Conservation (phyloP, 2,888 invertebrate species). For the Copidosoma aretas region DNA sequence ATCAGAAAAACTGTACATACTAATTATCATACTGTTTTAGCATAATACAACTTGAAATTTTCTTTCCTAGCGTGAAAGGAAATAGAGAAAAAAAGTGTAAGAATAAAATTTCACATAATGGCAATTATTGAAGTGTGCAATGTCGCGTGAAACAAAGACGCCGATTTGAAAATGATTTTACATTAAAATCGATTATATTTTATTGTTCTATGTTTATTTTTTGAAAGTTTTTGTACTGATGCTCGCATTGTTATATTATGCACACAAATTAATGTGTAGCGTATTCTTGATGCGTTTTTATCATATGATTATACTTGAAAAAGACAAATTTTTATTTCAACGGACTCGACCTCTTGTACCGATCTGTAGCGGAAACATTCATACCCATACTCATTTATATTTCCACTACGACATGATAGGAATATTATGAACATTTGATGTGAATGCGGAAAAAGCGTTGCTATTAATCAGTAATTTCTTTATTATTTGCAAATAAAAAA, state of each 20-base stretch:
- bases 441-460: conserved; percentile 18
- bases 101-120: neutral
- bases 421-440: neutral
- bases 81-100: conserved; percentile 29
- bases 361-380: neutral
- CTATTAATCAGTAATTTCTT: conserved; percentile 34
- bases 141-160: conserved; percentile 21
- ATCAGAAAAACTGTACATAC: conserved; percentile 40
- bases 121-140: conserved; percentile 36
- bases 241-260: neutral
- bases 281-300: conserved; percentile 31
- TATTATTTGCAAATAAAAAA: conserved; percentile 24
- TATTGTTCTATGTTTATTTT: conserved; percentile 27
- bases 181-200: conserved; percentile 39
- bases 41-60: conserved; percentile 31
- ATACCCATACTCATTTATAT: neutral
- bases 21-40: conserved; percentile 36
- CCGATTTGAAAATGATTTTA: conserved; percentile 35
- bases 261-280: conserved; percentile 12
- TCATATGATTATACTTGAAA: conserved; percentile 8
- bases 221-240: conserved; percentile 35
- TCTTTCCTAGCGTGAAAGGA: conserved; percentile 31
- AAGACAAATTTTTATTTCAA: conserved; percentile 30
- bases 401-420: neutral
- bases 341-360: conserved; percentile 13